Percentiles rank a stretch among this genome's conserved stretches.
These are phyloP conservation scores for Eretmocerus hayati DNA, from an alignment of 2,888 invertebrate species.

Conservation along the genomic window DNA sequence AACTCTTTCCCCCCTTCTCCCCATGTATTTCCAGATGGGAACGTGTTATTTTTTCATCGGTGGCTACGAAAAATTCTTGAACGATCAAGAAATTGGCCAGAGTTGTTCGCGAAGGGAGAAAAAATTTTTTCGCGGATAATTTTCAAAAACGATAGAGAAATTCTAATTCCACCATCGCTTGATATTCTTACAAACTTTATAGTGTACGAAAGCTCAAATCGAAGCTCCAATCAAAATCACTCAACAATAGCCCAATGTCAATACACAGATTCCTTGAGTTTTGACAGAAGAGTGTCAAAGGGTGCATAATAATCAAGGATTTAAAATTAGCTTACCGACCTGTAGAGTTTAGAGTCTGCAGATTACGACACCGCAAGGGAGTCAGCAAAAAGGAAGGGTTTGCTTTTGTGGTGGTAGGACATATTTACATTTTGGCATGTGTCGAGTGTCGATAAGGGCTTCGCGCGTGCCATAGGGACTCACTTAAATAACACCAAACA, in stretches of 20 bases:
- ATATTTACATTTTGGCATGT: constrained; percentile 35
- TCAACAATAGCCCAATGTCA: neutral
- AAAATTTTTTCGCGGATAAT: too few relatives aligned
- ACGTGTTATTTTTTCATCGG: too few relatives aligned
- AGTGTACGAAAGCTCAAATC: too few relatives aligned
- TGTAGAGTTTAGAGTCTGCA: constrained; percentile 37
- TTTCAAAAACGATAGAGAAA: too few relatives aligned
- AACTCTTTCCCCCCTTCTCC: too few relatives aligned
- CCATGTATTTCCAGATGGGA: too few relatives aligned
- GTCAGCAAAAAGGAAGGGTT: constrained; percentile 30
- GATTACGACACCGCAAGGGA: constrained; percentile 44
- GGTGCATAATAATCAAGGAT: constrained; percentile 35
- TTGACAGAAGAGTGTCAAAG: constrained; percentile 30
- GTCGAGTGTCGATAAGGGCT: constrained; percentile 34
- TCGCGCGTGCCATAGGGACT: neutral
- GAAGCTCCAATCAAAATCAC: constrained; percentile 19
- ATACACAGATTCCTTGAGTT: constrained; percentile 21
- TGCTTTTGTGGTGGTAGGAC: constrained; percentile 22
- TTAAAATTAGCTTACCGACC: constrained; percentile 38
- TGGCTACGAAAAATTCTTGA: too few relatives aligned
- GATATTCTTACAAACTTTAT: too few relatives aligned
- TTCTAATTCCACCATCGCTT: too few relatives aligned
- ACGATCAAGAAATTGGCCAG: too few relatives aligned
- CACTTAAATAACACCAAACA: too few relatives aligned
- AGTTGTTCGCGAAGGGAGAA: too few relatives aligned